phyloP scores from a whole-genome alignment of 2,797 vertebrate species.

The Gymnothorax javanicus region DNA sequence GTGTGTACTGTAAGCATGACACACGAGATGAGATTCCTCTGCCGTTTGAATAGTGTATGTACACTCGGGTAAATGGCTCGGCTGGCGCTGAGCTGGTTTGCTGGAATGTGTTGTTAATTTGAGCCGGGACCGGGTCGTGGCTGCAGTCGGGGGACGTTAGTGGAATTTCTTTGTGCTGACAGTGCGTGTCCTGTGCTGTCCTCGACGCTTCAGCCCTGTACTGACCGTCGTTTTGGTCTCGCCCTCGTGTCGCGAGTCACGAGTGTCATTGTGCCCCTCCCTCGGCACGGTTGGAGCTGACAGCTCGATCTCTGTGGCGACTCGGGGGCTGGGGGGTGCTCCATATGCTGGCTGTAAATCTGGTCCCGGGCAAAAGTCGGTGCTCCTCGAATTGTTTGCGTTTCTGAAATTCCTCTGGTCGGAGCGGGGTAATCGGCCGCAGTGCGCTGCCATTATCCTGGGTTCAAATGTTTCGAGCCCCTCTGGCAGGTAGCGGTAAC shows the following conservation, averaged over 20 bases:
- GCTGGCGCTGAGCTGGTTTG: neutral
- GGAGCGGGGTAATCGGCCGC: neutral
- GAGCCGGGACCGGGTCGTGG: neutral
- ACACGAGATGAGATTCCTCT: neutral
- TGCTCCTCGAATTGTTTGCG: conserved; percentile 51
- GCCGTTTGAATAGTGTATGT: neutral
- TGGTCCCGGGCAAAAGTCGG: conserved; percentile 17
- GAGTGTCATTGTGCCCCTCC: conserved; percentile 22
- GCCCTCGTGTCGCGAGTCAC: neutral
- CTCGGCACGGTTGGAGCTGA: conserved; percentile 65
- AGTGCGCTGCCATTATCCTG: neutral
- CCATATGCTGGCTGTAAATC: conserved; percentile 65
- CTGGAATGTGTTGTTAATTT: conserved; percentile 1
- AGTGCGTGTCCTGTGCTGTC: conserved; percentile 57
- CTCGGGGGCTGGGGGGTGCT: conserved; percentile 42
- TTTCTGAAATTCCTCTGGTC: conserved; percentile 53
- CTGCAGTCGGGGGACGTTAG: too few species aligned
- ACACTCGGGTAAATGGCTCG: neutral
- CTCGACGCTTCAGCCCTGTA: conserved; percentile 32
- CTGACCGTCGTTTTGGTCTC: neutral
- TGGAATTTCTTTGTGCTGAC: conserved; percentile 52
- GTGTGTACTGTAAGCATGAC: conserved; percentile 39
- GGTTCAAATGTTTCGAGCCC: conserved; percentile 53
- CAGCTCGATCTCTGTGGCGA: conserved; percentile 45
- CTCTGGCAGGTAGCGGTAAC: conserved; percentile 59